Base-by-base conservation (phyloP, 2,113 vertebrate genomes). In the Elachura formosa region DNA sequence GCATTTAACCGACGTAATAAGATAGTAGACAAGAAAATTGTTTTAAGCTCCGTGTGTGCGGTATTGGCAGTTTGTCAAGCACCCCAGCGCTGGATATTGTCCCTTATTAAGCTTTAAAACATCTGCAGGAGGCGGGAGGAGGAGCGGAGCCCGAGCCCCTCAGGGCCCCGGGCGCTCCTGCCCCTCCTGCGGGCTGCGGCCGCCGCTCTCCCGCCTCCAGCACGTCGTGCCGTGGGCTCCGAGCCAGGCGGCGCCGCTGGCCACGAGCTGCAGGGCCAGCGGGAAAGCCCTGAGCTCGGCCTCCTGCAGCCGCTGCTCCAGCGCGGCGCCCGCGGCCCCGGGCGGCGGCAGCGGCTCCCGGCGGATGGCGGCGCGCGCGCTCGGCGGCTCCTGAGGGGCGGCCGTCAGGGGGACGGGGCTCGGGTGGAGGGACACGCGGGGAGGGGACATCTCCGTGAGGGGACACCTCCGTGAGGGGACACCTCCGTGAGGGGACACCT, bases 221-320 rank as follows among this genome's bases (percentile, higher is more conserved):
- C 46, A 29, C 33, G 97, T 86, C 49, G 63, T 95, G 4, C 98
- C 97, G 2, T 98, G 98, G 0, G 97, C 96, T 24, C 97, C 95
- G 13, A 99, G 94, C n/a, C 54, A 48, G 34, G 98, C 96, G 0
- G 91, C 80, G 2, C 98, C 98, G 6, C 98, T 98, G 75, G 98
- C 98, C 84, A 99, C 98, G 66, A 99, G 97, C 95, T 99, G 98
- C 92, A 99, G 74, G 18, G 98, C 98, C 0, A 97, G 87, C 5
- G 99, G 98, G 75, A 99, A 98, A 14, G 98, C 98, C 11, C 96
- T 85, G 56, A 98, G 97, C 89, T 99, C 98, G 0, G 98, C 98
- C 92, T 98, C 98, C 61, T 96, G 96, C 94, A 99, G 97, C 31
- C 98, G 91, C 73, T 98, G 97, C 0, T 90, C 96, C 69, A 98